Evolutionary conservation across 2,888 invertebrate genomes (phyloP).

Genomic region (Micropterix aruncella): DNA sequence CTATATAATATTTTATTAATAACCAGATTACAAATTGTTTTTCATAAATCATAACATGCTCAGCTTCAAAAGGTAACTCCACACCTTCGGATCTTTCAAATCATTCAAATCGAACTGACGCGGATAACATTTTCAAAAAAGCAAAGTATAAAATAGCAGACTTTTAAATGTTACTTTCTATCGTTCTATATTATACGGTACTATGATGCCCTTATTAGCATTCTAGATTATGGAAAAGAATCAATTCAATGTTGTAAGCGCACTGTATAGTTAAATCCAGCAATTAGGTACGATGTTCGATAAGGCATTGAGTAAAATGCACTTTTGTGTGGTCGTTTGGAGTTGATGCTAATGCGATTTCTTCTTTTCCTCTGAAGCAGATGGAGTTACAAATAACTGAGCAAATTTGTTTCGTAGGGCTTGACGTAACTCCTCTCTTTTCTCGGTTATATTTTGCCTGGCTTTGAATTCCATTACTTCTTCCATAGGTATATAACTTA

Average conservation of each 20-base stretch:
- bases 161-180: background rate
- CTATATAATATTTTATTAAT: too few relatives aligned
- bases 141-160: background rate
- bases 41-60: background rate
- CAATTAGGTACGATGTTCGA: too few relatives aligned
- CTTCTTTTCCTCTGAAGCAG: slow-evolving; percentile 3
- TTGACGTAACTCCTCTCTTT: slow-evolving; percentile 70
- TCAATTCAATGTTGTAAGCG: background rate
- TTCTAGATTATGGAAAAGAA: background rate
- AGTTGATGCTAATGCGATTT: slow-evolving; percentile 3
- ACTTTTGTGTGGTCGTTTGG: slow-evolving; percentile 1
- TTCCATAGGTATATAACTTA: slow-evolving; percentile 74
- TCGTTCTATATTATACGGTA: background rate
- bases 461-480: slow-evolving; percentile 80
- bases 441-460: slow-evolving; percentile 62
- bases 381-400: slow-evolving; percentile 47
- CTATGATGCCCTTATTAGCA: background rate
- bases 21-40: background rate
- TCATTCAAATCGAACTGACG: too few relatives aligned
- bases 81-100: background rate
- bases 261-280: too few relatives aligned
- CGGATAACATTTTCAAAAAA: too few relatives aligned
- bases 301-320: slow-evolving; percentile 1
- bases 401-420: slow-evolving; percentile 73
- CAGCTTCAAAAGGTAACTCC: background rate